Base-by-base conservation (phyloP, 64 coral and sea anemone species). In the Actinia equina region DNA sequence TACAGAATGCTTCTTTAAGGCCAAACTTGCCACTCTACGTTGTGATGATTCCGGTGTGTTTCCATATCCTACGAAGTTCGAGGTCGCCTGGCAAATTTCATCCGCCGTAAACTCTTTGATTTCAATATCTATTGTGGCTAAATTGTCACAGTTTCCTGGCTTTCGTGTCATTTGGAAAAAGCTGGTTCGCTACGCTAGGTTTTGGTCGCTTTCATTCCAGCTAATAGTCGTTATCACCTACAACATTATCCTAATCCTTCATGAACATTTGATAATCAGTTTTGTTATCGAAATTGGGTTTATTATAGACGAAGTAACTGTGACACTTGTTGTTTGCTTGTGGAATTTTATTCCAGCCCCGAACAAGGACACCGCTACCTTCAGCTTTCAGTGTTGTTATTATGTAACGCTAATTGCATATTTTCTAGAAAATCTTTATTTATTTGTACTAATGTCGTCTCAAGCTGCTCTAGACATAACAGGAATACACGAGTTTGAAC, bases 341-440 rank as follows among this genome's bases (percentile, higher is more conserved):
- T 95, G 94, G 94, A 95, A 95, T 64, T 95, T 92, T 89, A 87
- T 92, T 79, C 94, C 94, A 27, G 94, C 94, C 0, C 94, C 94
- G n/a, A 18, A 22, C 61, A 78, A 85, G 30, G 56, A 82, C 69
- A 92, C 51, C 26, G 18, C 84, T 25, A 17, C 59, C 53, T 17
- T 86, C 16, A 37, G 63, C 15, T 76, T 82, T 23, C 87, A 83
- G 45, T 69, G 55, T 19, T 79, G 55, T 7, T 95, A 95, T 64
- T 81, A 92, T 4, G 41, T 82, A n/a, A 92, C 94, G n/a, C 69
- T 95, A 53, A 45, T 95, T 62, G 84, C 90, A 37, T 89, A 92
- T 85, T 95, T 95, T 77, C 80, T 95, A 58, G 94, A 95, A 37
- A 95, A 95, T 43, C 91, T 95, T 85, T 95, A 92, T 84, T 77